These are phyloP conservation scores for Copidosoma floridanum DNA, from an alignment of 1,140 invertebrate species.

Conservation along the genomic window DNA sequence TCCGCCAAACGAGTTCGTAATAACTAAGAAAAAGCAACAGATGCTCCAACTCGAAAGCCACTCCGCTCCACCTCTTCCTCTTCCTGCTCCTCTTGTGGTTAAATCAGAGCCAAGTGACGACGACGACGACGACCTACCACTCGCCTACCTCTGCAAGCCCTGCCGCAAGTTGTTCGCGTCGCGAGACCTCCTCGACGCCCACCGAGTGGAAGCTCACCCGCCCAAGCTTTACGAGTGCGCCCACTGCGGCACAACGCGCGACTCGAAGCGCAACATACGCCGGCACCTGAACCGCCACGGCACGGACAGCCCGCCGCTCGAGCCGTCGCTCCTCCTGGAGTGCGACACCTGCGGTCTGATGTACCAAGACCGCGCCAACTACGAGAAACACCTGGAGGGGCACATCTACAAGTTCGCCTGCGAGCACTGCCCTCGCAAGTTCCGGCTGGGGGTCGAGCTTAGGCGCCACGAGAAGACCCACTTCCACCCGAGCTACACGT, in stretches of 20 bases:
- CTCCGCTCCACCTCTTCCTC: no score
- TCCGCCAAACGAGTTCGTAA: not conserved
- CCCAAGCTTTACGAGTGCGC: conserved; percentile 43
- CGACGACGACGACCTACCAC: conserved; percentile 35
- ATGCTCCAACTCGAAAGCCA: conserved; percentile 11
- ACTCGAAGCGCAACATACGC: conserved; percentile 37
- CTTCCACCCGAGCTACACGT: conserved; percentile 48
- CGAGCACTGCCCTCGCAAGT: conserved; percentile 52
- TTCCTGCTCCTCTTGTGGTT: no score
- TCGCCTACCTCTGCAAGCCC: conserved; percentile 43
- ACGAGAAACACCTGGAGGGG: conserved; percentile 46
- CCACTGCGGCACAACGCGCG: conserved; percentile 45
- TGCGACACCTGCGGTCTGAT: conserved; percentile 51
- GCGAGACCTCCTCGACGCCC: conserved; percentile 38
- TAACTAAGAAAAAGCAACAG: conserved; percentile 18
- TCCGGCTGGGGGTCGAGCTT: conserved; percentile 47
- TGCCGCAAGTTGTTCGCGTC: conserved; percentile 43
- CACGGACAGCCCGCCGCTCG: conserved; percentile 21
- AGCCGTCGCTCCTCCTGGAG: conserved; percentile 24
- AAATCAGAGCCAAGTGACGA: conserved; percentile 13
- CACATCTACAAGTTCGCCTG: conserved; percentile 49
- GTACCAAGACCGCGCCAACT: conserved; percentile 51
- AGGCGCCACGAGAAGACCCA: conserved; percentile 55
- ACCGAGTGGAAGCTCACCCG: conserved; percentile 37
- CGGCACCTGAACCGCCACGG: conserved; percentile 49